Conservation (phyloP, 92 coral and sea anemone genomes). For the Paragorgia papillata region DNA sequence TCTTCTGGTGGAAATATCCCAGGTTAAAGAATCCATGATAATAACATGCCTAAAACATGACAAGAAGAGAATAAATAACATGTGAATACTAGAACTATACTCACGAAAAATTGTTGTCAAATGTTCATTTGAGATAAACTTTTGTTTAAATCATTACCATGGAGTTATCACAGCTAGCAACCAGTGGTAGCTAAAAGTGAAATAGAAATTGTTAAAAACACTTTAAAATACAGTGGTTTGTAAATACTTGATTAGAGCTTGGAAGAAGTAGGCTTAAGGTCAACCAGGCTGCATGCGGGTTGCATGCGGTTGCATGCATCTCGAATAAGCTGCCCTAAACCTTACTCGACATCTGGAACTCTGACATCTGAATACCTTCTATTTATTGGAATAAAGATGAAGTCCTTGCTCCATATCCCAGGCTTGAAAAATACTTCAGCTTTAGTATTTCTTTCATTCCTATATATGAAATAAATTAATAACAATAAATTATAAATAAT, state of each 20-base stretch:
- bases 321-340: too few species aligned
- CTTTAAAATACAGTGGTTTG: neutral
- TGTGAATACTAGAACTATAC: too few species aligned
- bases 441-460: neutral
- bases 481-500: neutral
- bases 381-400: too few species aligned
- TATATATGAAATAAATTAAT: too few species aligned
- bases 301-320: too few species aligned
- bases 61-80: too few species aligned
- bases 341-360: too few species aligned
- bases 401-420: neutral
- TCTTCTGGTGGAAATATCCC: slow-evolving; percentile 63
- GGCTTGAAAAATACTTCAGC: slow-evolving; percentile 14
- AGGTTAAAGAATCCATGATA: slow-evolving; percentile 73
- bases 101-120: too few species aligned
- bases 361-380: neutral
- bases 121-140: neutral
- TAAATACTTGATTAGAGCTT: neutral
- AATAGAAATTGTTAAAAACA: neutral
- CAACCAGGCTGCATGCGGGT: too few species aligned
- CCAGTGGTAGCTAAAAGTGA: too few species aligned
- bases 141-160: slow-evolving; percentile 5
- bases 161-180: slow-evolving; percentile 2
- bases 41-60: slow-evolving; percentile 68
- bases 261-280: too few species aligned